Evolutionary conservation across 2,797 vertebrate species (phyloP).

Genomic region (Antennarius maculatus): DNA sequence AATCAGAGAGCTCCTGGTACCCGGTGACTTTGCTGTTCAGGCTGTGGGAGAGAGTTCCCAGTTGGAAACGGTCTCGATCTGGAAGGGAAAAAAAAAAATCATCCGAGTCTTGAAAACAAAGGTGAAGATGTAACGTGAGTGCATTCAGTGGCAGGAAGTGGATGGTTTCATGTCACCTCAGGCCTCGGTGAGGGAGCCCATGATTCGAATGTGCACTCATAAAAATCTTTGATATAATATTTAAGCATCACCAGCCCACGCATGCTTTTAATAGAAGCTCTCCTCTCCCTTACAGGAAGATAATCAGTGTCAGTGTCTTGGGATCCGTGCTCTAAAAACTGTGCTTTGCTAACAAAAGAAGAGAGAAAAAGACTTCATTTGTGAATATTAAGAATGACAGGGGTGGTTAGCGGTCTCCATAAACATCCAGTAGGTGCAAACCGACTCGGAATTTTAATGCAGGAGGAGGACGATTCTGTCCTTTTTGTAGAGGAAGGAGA

Average conservation of each 20-base stretch:
- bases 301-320: constrained; percentile 88
- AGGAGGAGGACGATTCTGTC: constrained; percentile 57
- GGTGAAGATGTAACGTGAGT: background rate
- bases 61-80: constrained; percentile 96
- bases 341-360: constrained; percentile 84
- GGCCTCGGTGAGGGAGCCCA: constrained; percentile 80
- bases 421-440: constrained; percentile 88
- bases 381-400: constrained; percentile 98
- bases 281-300: constrained; percentile 82
- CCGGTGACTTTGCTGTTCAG: constrained; percentile 89
- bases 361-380: constrained; percentile 79
- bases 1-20: constrained; percentile 94
- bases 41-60: constrained; percentile 95
- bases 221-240: constrained; percentile 81
- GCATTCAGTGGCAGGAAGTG: no score
- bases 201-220: constrained; percentile 83
- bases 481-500: constrained; percentile 36
- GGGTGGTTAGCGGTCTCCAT: constrained; percentile 90
- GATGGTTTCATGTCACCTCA: constrained; percentile 38
- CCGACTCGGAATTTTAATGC: constrained; percentile 91
- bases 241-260: constrained; percentile 61
- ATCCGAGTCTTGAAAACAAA: background rate
- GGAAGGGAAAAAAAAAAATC: constrained; percentile 34
- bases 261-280: constrained; percentile 37
- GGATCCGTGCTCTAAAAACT: constrained; percentile 87